Evolutionary conservation across 2,888 invertebrate genomes (phyloP), one percentile per base, ranked within the genome.

Genomic region (Rhodophaea formosa): DNA sequence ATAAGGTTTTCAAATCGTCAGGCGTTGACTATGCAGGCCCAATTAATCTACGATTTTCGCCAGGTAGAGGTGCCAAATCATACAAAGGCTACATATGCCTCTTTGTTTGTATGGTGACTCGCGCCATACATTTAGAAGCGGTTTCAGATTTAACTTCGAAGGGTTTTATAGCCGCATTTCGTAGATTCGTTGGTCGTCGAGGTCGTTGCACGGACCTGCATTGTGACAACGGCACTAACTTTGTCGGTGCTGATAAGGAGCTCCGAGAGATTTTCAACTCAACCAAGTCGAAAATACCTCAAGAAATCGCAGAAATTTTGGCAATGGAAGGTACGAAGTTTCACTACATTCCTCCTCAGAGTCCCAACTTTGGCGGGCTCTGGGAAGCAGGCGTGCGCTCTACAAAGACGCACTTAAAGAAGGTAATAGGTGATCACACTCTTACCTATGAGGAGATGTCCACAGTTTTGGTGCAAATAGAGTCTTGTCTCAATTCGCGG

Each of bases 11-110:
- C 44, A 63, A 59, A 45, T 55, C 57, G 8, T 46, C 64, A 6
- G 70, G 69, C 3, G 67, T 70, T 0, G 70, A 70, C 42, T 67
- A 61, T 46, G 46, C 61, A 7, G 67, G 67, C 10, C 60, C 60
- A 1, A 57, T 68, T 12, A 63, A 65, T 49, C 65, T 68, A 2
- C 52, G 62, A 44, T 60, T 63, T 57, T 64, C 63, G 32, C 62
- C 60, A 23, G 66, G 64, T 7, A 45, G 67, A 58, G 65, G 67
- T 23, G 12, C 58, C 0, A 62, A 65, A 53, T 59, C 64, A 1
- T 63, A 59, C 17, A 69, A 69, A 42, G 63, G 62, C 16, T 67
- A 66, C 35, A 63, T 63, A 39, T 66, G 68, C 10, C 7, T 57
- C 7, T 57, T 57, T 23, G 49, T 52, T 12, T 57, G 57, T 15